Percentiles rank a stretch among this genome's conserved stretches.
Conservation (phyloP, 2,797 vertebrate genomes). For the Hyperoplus lanceolatus region DNA sequence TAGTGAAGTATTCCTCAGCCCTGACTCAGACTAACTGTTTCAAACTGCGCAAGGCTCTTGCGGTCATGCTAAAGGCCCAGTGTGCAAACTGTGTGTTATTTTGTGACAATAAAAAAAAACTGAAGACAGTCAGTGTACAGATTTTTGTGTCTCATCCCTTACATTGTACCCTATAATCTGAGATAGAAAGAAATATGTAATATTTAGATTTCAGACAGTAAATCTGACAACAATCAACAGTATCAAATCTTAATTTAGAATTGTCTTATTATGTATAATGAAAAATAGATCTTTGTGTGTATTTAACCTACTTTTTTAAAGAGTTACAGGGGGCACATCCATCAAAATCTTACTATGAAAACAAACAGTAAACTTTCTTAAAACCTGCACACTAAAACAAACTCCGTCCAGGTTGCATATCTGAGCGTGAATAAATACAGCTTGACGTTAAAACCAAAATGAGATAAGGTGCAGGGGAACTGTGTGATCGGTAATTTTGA, state of each 20-base stretch:
- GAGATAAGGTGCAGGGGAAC: constrained; percentile 57
- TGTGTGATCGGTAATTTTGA: constrained; percentile 60
- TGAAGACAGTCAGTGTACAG: neutral
- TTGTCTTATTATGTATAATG: neutral
- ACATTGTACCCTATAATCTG: neutral
- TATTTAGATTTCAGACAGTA: constrained; percentile 20
- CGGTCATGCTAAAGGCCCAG: constrained; percentile 10
- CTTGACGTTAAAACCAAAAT: constrained; percentile 69
- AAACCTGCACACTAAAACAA: constrained; percentile 36
- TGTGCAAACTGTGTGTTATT: constrained; percentile 6
- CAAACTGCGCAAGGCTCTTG: constrained; percentile 17
- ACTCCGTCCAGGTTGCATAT: constrained; percentile 49
- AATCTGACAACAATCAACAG: neutral
- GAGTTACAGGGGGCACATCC: constrained; percentile 7
- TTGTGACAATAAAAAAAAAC: constrained; percentile 11
- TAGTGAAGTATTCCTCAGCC: constrained; percentile 38
- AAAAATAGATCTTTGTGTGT: constrained; percentile 4
- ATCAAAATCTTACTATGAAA: constrained; percentile 20
- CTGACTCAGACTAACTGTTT: constrained; percentile 33
- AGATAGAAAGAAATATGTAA: constrained; percentile 7
- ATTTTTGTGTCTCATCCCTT: constrained; percentile 2
- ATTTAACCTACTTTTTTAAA: constrained; percentile 28
- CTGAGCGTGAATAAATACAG: constrained; percentile 64
- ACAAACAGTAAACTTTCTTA: constrained; percentile 46
- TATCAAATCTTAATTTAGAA: neutral